phyloP scores from a whole-genome alignment of 2,113 vertebrate genomes.

The Chelonoidis abingdonii region DNA sequence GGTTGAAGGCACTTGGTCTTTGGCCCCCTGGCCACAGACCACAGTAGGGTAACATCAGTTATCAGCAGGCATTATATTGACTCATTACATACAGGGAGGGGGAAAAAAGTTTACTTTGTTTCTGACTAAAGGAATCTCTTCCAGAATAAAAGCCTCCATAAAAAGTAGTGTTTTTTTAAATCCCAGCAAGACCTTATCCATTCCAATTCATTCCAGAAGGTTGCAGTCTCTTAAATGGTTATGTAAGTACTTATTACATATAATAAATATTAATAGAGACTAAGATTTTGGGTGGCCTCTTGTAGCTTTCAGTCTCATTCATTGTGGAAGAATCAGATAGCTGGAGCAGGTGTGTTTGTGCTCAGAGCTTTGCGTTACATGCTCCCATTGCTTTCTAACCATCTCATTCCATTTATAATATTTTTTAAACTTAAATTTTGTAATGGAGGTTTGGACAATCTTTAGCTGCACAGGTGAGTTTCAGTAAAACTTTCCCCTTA shows the following conservation, averaged over 20 bases:
- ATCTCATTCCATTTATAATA: constrained; percentile 22
- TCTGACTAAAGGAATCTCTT: neutral
- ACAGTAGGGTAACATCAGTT: neutral
- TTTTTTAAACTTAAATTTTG: constrained; percentile 31
- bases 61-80: neutral
- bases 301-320: constrained; percentile 23
- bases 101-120: neutral
- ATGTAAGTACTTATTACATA: neutral
- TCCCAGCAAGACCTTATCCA: neutral
- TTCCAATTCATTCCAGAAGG: neutral
- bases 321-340: neutral
- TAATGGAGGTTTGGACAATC: constrained; percentile 70
- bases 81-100: neutral
- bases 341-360: neutral
- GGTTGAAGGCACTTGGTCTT: constrained; percentile 26
- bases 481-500: constrained; percentile 36
- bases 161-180: neutral
- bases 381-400: neutral
- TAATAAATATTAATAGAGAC: neutral
- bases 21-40: neutral
- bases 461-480: constrained; percentile 76
- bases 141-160: constrained; percentile 17
- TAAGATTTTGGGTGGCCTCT: neutral
- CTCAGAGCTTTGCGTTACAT: constrained; percentile 7
- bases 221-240: neutral